Percentiles rank a stretch among this genome's conserved stretches.
Conservation (phyloP, 2,113 vertebrate genomes). For the Phaethornis superciliosus region DNA sequence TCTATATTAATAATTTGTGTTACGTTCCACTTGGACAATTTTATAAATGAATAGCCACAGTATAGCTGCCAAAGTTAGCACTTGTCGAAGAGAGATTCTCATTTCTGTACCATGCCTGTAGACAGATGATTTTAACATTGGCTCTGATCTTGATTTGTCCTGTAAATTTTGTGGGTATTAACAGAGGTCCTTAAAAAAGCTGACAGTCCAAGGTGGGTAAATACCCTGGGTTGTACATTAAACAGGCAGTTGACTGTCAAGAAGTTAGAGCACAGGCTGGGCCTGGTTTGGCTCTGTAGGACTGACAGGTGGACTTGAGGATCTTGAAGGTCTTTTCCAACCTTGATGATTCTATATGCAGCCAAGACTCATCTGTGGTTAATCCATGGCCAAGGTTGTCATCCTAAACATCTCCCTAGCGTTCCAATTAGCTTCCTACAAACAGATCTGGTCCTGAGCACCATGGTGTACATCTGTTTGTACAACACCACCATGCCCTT, state of each 20-base stretch:
- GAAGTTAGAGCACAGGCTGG: neutral
- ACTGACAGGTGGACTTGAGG: too few species aligned
- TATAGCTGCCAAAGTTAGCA: neutral
- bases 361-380: neutral
- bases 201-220: neutral
- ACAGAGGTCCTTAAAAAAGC: neutral
- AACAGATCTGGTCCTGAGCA: neutral
- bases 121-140: neutral
- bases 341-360: too few species aligned
- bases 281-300: neutral
- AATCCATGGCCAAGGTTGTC: neutral
- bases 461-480: rapidly evolving
- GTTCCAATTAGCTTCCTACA: neutral
- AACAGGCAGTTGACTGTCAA: neutral
- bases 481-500: rapidly evolving
- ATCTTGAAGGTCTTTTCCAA: too few species aligned
- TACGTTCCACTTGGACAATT: conserved; percentile 41
- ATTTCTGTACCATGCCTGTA: neutral
- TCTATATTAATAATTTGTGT: conserved; percentile 34
- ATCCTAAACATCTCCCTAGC: neutral
- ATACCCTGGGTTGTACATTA: neutral
- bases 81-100: neutral
- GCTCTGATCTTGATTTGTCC: neutral
- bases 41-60: conserved; percentile 21
- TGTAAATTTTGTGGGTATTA: neutral